Percentiles rank a stretch among this genome's conserved stretches.
Conservation (phyloP, 1,140 invertebrate genomes). For the Calliphora vicina region DNA sequence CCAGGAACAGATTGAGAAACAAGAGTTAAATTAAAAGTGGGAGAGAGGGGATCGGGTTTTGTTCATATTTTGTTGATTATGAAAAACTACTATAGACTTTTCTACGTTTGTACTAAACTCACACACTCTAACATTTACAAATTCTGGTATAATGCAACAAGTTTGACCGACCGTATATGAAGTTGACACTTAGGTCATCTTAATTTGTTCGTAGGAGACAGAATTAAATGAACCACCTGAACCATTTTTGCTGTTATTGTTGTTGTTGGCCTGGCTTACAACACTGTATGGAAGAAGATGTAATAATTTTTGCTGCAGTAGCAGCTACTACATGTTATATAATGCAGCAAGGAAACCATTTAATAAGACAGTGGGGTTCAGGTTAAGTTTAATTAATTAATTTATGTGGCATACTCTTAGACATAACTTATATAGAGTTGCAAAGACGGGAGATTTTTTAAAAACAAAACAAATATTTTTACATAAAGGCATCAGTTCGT, state of each 20-base stretch:
- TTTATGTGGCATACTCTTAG: too few relatives aligned
- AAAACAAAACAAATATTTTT: too few relatives aligned
- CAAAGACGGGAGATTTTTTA: too few relatives aligned
- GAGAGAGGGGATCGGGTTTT: not conserved
- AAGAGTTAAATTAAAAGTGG: not conserved
- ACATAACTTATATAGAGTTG: too few relatives aligned
- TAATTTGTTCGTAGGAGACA: conserved; percentile 31
- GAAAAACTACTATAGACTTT: not conserved
- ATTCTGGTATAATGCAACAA: not conserved
- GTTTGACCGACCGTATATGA: not conserved
- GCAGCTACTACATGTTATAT: too few relatives aligned
- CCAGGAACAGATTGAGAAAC: not conserved
- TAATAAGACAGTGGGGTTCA: too few relatives aligned
- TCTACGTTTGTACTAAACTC: not conserved
- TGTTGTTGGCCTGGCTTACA: not conserved
- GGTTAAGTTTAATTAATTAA: too few relatives aligned
- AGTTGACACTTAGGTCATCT: conserved; percentile 30
- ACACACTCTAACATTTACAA: not conserved
- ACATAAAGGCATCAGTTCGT: too few relatives aligned
- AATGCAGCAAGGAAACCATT: too few relatives aligned
- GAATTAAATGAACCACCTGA: conserved; percentile 25
- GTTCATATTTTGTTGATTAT: not conserved
- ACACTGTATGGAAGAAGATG: not conserved
- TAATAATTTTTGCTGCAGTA: too few relatives aligned
- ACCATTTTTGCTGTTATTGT: not conserved